Conservation (phyloP, 1,140 invertebrate genomes). For the Nixonia krombeini region DNA sequence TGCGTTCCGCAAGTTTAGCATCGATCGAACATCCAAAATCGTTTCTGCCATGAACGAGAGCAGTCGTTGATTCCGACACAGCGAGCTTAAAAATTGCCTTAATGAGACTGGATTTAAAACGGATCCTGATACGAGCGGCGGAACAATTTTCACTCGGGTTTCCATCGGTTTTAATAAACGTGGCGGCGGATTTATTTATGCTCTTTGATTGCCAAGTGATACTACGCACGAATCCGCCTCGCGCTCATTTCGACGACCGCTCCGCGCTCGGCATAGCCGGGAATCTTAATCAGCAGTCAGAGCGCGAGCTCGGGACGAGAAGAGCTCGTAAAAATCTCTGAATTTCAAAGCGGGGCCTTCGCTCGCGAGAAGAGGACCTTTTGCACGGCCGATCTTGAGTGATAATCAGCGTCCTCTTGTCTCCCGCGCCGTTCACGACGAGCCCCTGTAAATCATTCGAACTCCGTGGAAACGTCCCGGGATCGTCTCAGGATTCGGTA, state of each 20-base stretch:
- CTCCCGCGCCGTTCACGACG: conserved; percentile 61
- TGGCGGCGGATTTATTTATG: conserved; percentile 32
- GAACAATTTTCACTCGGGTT: not conserved
- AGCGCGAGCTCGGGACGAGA: conserved; percentile 45
- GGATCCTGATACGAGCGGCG: no score
- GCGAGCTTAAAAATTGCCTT: no score
- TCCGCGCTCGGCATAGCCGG: conserved; percentile 32
- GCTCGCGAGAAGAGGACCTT: conserved; percentile 52
- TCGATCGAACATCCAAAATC: no score
- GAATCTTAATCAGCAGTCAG: conserved; percentile 47
- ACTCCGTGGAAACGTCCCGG: conserved; percentile 56
- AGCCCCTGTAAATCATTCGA: conserved; percentile 67
- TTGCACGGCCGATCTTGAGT: conserved; percentile 65
- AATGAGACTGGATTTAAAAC: no score
- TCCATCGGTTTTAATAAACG: not conserved
- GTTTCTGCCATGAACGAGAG: no score
- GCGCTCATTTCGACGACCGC: conserved; percentile 44
- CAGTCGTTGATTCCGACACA: not conserved
- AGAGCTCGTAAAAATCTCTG: conserved; percentile 66
- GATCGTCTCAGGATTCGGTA: conserved; percentile 59
- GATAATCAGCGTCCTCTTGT: conserved; percentile 69
- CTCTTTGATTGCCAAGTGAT: conserved; percentile 46
- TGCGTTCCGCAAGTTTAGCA: no score
- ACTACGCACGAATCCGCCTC: conserved; percentile 40
- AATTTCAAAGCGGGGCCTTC: conserved; percentile 59